phyloP scores from a whole-genome alignment of 2,888 invertebrate species.

The Nomada fabriciana region DNA sequence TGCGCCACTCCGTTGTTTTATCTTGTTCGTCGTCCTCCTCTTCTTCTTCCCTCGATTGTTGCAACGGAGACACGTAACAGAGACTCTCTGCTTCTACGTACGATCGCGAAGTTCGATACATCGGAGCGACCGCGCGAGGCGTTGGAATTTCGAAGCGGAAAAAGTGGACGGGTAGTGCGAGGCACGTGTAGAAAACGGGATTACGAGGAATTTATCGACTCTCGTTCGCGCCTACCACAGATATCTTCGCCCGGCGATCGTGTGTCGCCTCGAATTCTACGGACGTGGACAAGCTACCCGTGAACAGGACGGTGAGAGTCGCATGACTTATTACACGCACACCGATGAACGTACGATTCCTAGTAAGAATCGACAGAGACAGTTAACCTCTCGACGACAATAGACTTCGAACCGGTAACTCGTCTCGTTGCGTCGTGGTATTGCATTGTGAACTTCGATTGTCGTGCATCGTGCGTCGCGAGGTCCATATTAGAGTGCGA shows the following conservation, averaged over 20 bases:
- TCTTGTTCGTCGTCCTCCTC: constrained; percentile 2
- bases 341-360: constrained; percentile 28
- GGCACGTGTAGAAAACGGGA: constrained; percentile 49
- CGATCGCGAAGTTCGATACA: constrained; percentile 49
- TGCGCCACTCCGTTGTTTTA: neutral
- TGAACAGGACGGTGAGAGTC: neutral
- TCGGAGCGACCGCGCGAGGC: constrained; percentile 12
- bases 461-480: constrained; percentile 28
- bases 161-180: constrained; percentile 49
- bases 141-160: constrained; percentile 40
- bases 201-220: constrained; percentile 64
- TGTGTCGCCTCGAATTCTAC: constrained; percentile 44
- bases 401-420: constrained; percentile 28
- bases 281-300: constrained; percentile 23
- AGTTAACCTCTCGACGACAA: constrained; percentile 50
- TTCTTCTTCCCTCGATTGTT: neutral
- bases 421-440: constrained; percentile 10
- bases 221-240: constrained; percentile 45
- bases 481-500: constrained; percentile 14
- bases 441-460: constrained; percentile 23
- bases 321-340: constrained; percentile 17
- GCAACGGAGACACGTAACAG: constrained; percentile 14
- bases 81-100: neutral
- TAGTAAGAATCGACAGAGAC: constrained; percentile 23
- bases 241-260: constrained; percentile 43